Evolutionary conservation across 2,113 vertebrate species (phyloP).

Genomic region (Datnioides undecimradiatus): DNA sequence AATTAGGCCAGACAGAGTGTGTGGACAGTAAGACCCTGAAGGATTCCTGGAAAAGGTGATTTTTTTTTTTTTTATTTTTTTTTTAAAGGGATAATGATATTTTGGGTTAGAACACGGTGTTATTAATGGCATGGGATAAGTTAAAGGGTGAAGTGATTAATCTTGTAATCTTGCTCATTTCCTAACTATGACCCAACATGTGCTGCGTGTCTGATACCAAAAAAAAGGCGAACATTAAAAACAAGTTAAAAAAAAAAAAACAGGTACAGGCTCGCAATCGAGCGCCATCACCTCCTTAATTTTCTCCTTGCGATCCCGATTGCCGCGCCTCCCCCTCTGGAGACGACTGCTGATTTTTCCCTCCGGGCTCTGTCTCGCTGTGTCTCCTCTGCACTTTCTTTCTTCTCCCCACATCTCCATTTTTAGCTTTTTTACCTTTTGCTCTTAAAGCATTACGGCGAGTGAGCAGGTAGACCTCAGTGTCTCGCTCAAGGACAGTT

Average conservation of each 20-base stretch:
- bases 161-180: neutral
- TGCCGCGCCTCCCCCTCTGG: neutral
- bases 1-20: slow-evolving; percentile 20
- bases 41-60: slow-evolving; percentile 25
- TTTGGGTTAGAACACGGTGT: neutral
- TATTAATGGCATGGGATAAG: neutral
- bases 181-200: neutral
- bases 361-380: neutral
- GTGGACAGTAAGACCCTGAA: slow-evolving; percentile 6
- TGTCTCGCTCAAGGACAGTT: slow-evolving; percentile 34
- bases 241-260: slow-evolving; percentile 7
- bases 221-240: neutral
- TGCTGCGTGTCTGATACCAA: neutral
- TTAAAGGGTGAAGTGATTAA: neutral
- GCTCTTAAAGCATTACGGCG: slow-evolving; percentile 25
- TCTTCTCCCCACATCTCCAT: slow-evolving; percentile 10
- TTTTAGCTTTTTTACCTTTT: slow-evolving; percentile 40
- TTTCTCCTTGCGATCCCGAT: neutral
- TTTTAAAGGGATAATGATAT: slow-evolving; percentile 7
- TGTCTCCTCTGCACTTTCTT: neutral
- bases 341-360: slow-evolving; percentile 13
- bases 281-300: slow-evolving; percentile 2
- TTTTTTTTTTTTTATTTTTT: neutral
- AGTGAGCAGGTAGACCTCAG: slow-evolving; percentile 22
- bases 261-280: neutral